A percentile compares a stretch with the other conserved stretches of the same genome.
Conservation (phyloP, 2,888 invertebrate species). For the Conus canariensis region DNA sequence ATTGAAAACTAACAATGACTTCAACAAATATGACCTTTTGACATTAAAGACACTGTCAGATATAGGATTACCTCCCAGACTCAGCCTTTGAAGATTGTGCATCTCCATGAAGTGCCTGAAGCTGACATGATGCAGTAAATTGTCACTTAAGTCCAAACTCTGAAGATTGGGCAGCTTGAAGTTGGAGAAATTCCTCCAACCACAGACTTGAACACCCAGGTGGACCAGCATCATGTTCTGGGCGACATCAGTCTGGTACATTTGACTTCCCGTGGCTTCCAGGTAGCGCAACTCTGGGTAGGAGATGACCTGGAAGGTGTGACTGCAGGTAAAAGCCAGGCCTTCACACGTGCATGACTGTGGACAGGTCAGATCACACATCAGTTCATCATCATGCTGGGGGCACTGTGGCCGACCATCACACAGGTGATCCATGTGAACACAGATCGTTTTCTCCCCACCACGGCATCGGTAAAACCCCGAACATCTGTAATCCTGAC, state of each 20-base stretch:
- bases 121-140: background rate
- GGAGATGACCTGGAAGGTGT: background rate
- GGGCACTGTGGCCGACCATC: background rate
- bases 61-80: conserved; percentile 1
- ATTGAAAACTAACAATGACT: background rate
- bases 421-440: conserved; percentile 7
- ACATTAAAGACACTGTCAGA: background rate
- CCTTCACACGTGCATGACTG: background rate
- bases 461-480: conserved; percentile 18
- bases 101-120: background rate
- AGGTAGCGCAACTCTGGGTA: background rate
- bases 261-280: background rate
- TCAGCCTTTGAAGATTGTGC: background rate
- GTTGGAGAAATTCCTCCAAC: background rate
- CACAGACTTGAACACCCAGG: background rate
- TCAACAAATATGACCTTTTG: background rate
- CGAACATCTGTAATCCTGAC: no score
- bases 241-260: background rate
- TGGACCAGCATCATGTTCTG: background rate
- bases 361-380: background rate
- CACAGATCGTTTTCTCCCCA: background rate
- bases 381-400: background rate
- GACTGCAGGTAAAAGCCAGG: background rate
- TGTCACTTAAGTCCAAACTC: conserved; percentile 15
- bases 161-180: background rate